Evolutionary conservation across 2,113 vertebrate genomes (phyloP).

Genomic region (Hippocampus abdominalis): DNA sequence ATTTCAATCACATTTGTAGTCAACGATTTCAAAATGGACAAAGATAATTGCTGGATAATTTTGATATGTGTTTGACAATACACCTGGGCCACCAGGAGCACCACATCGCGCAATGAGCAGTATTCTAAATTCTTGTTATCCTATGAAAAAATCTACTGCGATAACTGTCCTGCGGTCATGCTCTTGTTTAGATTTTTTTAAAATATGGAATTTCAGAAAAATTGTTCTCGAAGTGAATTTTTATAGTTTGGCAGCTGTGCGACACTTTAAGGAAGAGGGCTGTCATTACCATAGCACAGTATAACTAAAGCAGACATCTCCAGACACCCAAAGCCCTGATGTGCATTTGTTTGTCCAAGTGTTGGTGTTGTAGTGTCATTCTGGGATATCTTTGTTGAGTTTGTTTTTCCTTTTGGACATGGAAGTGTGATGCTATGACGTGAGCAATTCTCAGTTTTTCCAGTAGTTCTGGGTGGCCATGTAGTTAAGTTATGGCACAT

Average conservation of each 20-base stretch:
- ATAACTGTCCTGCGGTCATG: no score
- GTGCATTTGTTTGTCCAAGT: conserved; percentile 1
- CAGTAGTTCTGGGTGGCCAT: not conserved
- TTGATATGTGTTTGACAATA: no score
- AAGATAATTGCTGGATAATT: not conserved
- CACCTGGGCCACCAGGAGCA: no score
- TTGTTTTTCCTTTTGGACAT: not conserved
- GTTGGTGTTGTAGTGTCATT: not conserved
- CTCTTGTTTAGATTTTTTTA: no score
- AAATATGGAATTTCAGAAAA: no score
- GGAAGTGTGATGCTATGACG: not conserved
- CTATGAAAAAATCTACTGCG: no score
- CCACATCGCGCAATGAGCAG: no score
- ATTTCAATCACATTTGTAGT: no score
- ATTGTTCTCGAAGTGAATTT: no score
- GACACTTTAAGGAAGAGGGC: not conserved
- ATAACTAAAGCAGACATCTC: not conserved
- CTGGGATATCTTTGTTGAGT: not conserved
- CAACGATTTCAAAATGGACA: no score
- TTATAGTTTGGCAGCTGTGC: no score
- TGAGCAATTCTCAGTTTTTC: conserved; percentile 2
- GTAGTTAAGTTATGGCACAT: not conserved
- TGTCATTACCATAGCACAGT: not conserved
- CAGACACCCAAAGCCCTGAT: not conserved
- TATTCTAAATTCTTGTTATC: no score